Evolutionary conservation across 2,888 invertebrate species (phyloP).

Genomic region (Dryococelus australis): DNA sequence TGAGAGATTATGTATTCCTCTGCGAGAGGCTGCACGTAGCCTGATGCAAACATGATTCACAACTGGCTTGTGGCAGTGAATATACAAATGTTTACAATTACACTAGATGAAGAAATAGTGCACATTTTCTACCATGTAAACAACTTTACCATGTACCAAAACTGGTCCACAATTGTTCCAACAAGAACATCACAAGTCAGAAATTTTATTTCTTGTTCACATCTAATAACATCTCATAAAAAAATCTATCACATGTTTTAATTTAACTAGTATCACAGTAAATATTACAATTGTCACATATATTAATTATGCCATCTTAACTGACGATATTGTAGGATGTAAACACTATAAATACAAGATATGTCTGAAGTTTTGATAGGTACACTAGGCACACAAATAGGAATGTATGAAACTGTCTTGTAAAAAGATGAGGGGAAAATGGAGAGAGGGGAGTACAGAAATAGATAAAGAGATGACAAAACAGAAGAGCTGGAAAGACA

Average conservation of each 20-base stretch:
- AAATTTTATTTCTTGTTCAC: too few relatives aligned
- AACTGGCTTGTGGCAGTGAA: background rate
- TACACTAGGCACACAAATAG: background rate
- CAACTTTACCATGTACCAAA: too few relatives aligned
- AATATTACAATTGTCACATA: background rate
- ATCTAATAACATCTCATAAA: background rate
- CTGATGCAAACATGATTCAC: conserved; percentile 8
- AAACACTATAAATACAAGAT: background rate
- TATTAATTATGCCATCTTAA: background rate
- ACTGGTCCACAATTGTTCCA: too few relatives aligned
- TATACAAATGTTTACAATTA: too few relatives aligned
- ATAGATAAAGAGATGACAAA: too few relatives aligned
- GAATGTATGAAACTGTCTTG: background rate
- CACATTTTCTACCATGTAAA: too few relatives aligned
- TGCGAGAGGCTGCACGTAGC: background rate
- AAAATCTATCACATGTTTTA: background rate
- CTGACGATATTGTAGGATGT: background rate
- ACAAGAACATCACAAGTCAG: too few relatives aligned
- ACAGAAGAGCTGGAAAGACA: too few relatives aligned
- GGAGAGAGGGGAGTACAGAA: background rate
- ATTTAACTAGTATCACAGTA: background rate
- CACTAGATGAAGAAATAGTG: too few relatives aligned
- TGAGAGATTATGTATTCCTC: background rate
- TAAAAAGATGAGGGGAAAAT: background rate
- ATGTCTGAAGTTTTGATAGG: background rate